Evolutionary conservation across 2,797 vertebrate genomes (phyloP).

Genomic region (Parotocinclus haroldoi): DNA sequence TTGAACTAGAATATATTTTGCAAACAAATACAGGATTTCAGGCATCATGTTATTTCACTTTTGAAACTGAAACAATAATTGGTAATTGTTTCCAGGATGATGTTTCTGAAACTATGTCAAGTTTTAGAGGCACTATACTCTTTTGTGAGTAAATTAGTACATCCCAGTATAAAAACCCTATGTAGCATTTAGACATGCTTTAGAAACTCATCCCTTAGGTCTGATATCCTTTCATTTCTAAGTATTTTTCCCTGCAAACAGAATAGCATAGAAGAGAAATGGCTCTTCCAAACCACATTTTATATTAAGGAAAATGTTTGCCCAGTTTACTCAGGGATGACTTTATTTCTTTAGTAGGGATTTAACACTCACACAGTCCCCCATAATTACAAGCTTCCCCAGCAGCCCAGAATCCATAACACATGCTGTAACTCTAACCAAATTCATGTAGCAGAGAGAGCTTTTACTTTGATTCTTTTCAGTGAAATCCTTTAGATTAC

Average conservation of each 20-base stretch:
- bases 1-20: conserved; percentile 27
- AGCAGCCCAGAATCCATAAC: conserved; percentile 84
- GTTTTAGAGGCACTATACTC: conserved; percentile 65
- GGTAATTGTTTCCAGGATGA: conserved; percentile 57
- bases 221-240: conserved; percentile 52
- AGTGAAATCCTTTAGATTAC: conserved; percentile 60
- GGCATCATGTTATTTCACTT: conserved; percentile 40
- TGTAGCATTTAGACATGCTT: conserved; percentile 58
- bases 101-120: conserved; percentile 61
- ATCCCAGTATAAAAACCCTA: conserved; percentile 53
- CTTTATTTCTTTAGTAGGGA: conserved; percentile 99
- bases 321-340: conserved; percentile 92
- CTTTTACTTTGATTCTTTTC: conserved; percentile 54
- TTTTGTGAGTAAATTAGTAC: conserved; percentile 52
- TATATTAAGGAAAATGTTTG: conserved; percentile 99
- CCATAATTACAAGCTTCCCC: conserved; percentile 94
- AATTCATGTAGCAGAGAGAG: conserved; percentile 79
- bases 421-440: conserved; percentile 82
- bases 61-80: conserved; percentile 63
- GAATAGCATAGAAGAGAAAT: conserved; percentile 87
- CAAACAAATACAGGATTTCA: conserved; percentile 30
- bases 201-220: conserved; percentile 61
- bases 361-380: conserved; percentile 96
- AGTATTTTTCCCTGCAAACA: conserved; percentile 23
- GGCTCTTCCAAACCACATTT: conserved; percentile 89